Evolutionary conservation across 2,113 vertebrate genomes (phyloP).

Genomic region (Cacatua alba): DNA sequence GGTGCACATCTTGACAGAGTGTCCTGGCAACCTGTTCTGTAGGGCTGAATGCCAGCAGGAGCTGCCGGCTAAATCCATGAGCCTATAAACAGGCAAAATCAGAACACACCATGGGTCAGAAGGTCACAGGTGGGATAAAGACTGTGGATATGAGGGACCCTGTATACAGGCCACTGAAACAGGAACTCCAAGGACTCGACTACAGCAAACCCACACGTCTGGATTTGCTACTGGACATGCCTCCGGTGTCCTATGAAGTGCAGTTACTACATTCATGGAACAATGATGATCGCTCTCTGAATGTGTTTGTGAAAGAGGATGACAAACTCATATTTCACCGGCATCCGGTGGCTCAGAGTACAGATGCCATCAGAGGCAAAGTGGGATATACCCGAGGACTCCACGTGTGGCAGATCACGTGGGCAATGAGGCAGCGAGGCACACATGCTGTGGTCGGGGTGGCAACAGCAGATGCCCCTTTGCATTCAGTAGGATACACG

Average conservation of each 20-base stretch:
- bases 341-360: slow-evolving; percentile 98
- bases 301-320: slow-evolving; percentile 97
- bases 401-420: slow-evolving; percentile 98
- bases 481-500: slow-evolving; percentile 96
- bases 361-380: slow-evolving; percentile 91
- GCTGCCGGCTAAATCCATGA: slow-evolving; percentile 47
- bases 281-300: slow-evolving; percentile 93
- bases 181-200: slow-evolving; percentile 91
- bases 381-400: slow-evolving; percentile 94
- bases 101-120: slow-evolving; percentile 89
- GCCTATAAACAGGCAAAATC: not conserved
- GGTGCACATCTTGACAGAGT: not conserved
- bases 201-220: slow-evolving; percentile 92
- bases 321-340: slow-evolving; percentile 96
- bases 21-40: slow-evolving; percentile 20
- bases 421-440: slow-evolving; percentile 95
- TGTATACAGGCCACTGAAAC: slow-evolving; percentile 89
- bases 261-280: slow-evolving; percentile 96
- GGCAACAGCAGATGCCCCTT: slow-evolving; percentile 87
- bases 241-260: slow-evolving; percentile 78
- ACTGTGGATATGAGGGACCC: slow-evolving; percentile 97
- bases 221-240: slow-evolving; percentile 96
- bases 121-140: slow-evolving; percentile 96
- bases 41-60: slow-evolving; percentile 31
- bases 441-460: slow-evolving; percentile 96